Percentiles rank a stretch among this genome's conserved stretches.
Conservation (phyloP, 2,797 vertebrate species). For the Urosaurus nigricauda region DNA sequence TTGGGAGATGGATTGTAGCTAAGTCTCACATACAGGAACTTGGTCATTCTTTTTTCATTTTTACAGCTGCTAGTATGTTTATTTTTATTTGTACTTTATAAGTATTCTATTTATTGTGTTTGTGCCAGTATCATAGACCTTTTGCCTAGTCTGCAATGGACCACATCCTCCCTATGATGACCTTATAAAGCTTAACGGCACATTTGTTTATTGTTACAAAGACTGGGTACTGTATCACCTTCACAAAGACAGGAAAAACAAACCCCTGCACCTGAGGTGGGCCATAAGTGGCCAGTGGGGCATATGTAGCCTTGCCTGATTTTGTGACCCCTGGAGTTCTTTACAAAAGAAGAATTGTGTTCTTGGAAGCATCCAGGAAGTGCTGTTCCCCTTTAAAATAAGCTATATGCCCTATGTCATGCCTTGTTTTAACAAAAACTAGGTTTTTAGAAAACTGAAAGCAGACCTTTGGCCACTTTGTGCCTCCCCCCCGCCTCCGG, state of each 20-base stretch:
- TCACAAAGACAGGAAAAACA: background rate
- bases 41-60: too few relatives aligned
- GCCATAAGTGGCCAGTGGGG: background rate
- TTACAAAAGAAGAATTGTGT: background rate
- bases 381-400: background rate
- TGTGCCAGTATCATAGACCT: background rate
- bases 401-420: background rate
- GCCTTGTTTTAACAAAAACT: too few relatives aligned
- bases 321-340: background rate
- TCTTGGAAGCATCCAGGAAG: background rate
- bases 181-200: too few relatives aligned
- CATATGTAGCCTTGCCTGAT: background rate
- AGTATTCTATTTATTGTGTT: background rate
- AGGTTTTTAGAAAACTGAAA: too few relatives aligned
- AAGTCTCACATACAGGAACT: too few relatives aligned
- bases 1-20: too few relatives aligned
- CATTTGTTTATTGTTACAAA: background rate
- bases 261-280: background rate
- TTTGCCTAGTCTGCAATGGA: background rate
- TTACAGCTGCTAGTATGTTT: too few relatives aligned
- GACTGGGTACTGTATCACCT: background rate
- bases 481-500: too few relatives aligned
- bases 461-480: background rate
- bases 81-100: too few relatives aligned
- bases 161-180: background rate